Evolutionary conservation across 1,140 invertebrate species (phyloP).

Genomic region (Drosophila rhopaloa): DNA sequence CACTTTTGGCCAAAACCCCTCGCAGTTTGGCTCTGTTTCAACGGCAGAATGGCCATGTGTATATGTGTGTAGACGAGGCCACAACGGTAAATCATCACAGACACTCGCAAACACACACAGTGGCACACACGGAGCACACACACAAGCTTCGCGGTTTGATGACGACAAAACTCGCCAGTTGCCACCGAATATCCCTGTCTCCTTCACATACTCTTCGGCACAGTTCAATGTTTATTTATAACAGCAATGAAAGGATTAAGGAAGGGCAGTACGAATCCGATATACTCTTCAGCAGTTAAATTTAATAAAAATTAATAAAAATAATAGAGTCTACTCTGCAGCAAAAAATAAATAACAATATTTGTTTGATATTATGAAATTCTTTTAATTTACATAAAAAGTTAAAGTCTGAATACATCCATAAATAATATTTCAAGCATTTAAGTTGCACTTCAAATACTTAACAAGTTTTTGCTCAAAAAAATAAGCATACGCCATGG

Average conservation of each 20-base stretch:
- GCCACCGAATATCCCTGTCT: conserved; percentile 31
- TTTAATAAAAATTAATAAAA: no score
- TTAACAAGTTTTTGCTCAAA: no score
- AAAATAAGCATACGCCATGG: no score
- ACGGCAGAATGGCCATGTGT: conserved; percentile 30
- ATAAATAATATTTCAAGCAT: no score
- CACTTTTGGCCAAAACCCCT: conserved; percentile 1
- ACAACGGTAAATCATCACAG: conserved; percentile 77
- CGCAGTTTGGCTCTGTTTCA: conserved; percentile 25
- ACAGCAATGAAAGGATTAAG: conserved; percentile 11
- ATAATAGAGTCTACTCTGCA: no score
- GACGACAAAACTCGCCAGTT: conserved; percentile 57
- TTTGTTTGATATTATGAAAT: no score
- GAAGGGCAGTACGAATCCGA: not conserved
- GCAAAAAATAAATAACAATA: no score
- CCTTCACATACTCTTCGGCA: conserved; percentile 18
- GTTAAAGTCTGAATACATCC: no score
- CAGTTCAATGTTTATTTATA: conserved; percentile 56
- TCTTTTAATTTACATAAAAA: no score
- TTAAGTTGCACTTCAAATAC: no score
- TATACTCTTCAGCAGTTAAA: not conserved
- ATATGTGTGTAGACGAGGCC: conserved; percentile 53
- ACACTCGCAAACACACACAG: conserved; percentile 24
- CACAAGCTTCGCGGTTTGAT: conserved; percentile 44
- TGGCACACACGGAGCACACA: conserved; percentile 7